Conservation (phyloP, 2,113 vertebrate genomes). For the Lagenorhynchus albirostris region DNA sequence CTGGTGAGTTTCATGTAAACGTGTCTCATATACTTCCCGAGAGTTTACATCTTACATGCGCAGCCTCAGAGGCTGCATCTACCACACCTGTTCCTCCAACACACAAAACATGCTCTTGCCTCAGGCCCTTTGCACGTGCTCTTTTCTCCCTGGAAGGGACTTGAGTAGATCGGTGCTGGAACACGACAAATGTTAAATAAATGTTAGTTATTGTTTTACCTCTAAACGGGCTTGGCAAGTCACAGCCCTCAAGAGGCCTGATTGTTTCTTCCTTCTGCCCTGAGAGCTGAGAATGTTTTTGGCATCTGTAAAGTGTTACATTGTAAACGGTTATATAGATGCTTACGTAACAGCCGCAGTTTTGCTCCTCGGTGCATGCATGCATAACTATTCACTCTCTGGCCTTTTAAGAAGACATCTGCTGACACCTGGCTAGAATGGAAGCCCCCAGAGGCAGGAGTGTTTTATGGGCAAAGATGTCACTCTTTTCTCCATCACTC, state of each 20-base stretch:
- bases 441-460: not conserved
- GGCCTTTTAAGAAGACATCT: not conserved
- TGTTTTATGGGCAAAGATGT: not conserved
- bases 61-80: not conserved
- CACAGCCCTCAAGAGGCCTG: not conserved
- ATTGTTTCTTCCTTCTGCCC: not conserved
- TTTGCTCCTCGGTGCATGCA: not conserved
- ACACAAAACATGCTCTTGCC: not conserved
- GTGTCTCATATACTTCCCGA: rapidly evolving
- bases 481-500: not conserved
- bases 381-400: not conserved
- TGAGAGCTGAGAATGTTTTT: not conserved
- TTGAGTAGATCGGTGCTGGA: not conserved
- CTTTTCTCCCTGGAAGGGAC: not conserved
- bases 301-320: not conserved
- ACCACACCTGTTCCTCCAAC: not conserved
- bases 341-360: not conserved
- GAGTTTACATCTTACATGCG: not conserved
- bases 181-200: not conserved
- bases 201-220: not conserved
- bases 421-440: not conserved
- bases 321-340: not conserved
- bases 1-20: not conserved
- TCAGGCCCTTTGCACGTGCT: not conserved
- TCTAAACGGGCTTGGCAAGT: not conserved